Base-by-base conservation (phyloP, 30 jellyfish, hydroid and myxozoan genomes). In the Aurelia coerulea region DNA sequence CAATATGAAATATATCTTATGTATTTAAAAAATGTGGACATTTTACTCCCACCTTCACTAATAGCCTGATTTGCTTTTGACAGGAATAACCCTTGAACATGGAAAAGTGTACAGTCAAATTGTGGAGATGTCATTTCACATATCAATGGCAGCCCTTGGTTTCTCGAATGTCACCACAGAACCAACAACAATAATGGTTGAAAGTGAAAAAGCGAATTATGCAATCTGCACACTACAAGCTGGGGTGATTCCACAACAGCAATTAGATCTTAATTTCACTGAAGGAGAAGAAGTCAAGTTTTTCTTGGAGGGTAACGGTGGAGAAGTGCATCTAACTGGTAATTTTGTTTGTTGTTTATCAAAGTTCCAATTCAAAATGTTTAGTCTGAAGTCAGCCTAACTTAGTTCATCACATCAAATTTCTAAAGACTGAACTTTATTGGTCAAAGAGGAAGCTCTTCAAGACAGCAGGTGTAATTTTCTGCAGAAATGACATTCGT, bases 61-160 rank as follows among this genome's bases (percentile, higher is more conserved):
- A 4, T 14, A 46, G 6, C 56, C 14, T 46, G 56, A 46, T 46
- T 1, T 46, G 12, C 15, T 46, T 46, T 46, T 46, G 56, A 46
- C 49, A 95, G 99, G 99, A 42, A 83, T 95, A 49, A 89, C 97
- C 60, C 79, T 95, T 46, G 97, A 90, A 65, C 83, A 86, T 65
- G 99, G 97, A 33, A 95, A 89, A 58, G 89, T 84, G 68, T 95
- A 95, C 88, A 80, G 97, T 66, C 99, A 95, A 78, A 90, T 95
- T 58, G 93, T 90, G 81, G 96, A 89, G 73, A 81, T 85, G 75
- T 86, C 99, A 29, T 95, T 95, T 90, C 97, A 89, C 64, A 75
- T 95, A 15, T 86, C 99, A 16, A 95, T 90, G 97, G 99, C 99
- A 37, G 97, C 99, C 29, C 91, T 95, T 31, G 99, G 99, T 0